Evolutionary conservation across 2,113 vertebrate species (phyloP).

Genomic region (Dendrocopos noguchii): DNA sequence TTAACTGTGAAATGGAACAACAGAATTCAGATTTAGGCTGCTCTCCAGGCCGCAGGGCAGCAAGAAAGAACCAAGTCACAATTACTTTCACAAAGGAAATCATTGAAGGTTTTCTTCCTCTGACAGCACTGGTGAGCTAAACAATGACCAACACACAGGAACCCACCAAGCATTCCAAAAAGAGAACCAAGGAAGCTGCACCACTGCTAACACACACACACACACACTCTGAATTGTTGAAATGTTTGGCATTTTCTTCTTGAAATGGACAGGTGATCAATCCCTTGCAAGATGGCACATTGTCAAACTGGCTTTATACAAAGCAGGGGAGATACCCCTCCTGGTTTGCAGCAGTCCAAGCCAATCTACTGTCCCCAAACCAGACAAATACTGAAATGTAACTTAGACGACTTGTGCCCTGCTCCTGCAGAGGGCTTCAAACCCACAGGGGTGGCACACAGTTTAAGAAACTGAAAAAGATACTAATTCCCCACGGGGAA

Average conservation of each 20-base stretch:
- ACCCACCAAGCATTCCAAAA: not conserved
- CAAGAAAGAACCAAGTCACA: not conserved
- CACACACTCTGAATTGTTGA: not conserved
- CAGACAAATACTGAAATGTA: not conserved
- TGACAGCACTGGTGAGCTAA: not conserved
- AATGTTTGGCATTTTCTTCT: not conserved
- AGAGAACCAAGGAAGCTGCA: not conserved
- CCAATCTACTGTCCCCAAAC: not conserved
- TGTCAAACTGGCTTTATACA: not conserved
- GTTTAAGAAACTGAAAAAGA: not conserved
- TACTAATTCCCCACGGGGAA: not conserved
- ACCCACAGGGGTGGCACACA: not conserved
- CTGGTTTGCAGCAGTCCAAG: not conserved
- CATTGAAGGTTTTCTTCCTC: not conserved
- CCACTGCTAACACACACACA: not conserved
- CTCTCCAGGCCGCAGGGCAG: not conserved
- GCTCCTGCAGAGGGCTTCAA: not conserved
- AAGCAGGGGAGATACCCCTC: not conserved
- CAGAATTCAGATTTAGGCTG: not conserved
- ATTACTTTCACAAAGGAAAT: not conserved
- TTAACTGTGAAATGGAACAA: not conserved
- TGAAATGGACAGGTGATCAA: not conserved
- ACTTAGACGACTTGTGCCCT: not conserved
- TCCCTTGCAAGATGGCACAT: not conserved
- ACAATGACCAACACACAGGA: not conserved